phyloP scores from a whole-genome alignment of 2,113 vertebrate genomes.

The Archilochus colubris region DNA sequence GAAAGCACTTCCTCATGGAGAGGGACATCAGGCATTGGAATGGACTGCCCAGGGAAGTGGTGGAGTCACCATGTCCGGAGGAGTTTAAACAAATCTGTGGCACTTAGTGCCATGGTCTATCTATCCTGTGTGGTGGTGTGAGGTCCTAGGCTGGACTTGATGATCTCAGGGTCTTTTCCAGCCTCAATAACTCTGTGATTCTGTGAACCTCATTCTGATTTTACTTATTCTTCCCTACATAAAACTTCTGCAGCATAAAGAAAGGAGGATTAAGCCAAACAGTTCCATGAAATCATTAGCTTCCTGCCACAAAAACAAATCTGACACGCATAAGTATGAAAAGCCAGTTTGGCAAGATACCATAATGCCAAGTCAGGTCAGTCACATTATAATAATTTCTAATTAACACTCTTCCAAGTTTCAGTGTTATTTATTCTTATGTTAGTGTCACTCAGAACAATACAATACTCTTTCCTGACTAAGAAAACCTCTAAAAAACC shows the following conservation, averaged over 20 bases:
- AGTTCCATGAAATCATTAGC: slow-evolving; percentile 28
- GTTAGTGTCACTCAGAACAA: slow-evolving; percentile 26
- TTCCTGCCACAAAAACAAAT: slow-evolving; percentile 42
- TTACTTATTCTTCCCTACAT: not conserved
- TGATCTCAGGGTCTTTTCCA: too few relatives aligned
- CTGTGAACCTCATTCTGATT: not conserved
- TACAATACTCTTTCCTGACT: not conserved
- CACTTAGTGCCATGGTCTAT: too few relatives aligned
- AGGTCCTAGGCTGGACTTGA: too few relatives aligned
- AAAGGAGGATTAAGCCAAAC: slow-evolving; percentile 24
- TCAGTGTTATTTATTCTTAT: slow-evolving; percentile 55
- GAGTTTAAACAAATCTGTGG: too few relatives aligned
- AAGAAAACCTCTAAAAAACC: not conserved
- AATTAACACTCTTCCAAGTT: slow-evolving; percentile 64
- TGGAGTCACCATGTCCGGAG: too few relatives aligned
- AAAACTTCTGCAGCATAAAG: not conserved
- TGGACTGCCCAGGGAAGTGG: too few relatives aligned
- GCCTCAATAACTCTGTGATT: too few relatives aligned
- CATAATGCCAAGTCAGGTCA: slow-evolving; percentile 44
- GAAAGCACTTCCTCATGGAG: too few relatives aligned
- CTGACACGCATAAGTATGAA: slow-evolving; percentile 47
- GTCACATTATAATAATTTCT: slow-evolving; percentile 60
- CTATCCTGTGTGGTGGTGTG: too few relatives aligned
- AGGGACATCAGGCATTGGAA: too few relatives aligned
- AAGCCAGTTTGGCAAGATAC: slow-evolving; percentile 52